Evolutionary conservation across 2,113 vertebrate genomes (phyloP).

Genomic region (Mobula hypostoma): DNA sequence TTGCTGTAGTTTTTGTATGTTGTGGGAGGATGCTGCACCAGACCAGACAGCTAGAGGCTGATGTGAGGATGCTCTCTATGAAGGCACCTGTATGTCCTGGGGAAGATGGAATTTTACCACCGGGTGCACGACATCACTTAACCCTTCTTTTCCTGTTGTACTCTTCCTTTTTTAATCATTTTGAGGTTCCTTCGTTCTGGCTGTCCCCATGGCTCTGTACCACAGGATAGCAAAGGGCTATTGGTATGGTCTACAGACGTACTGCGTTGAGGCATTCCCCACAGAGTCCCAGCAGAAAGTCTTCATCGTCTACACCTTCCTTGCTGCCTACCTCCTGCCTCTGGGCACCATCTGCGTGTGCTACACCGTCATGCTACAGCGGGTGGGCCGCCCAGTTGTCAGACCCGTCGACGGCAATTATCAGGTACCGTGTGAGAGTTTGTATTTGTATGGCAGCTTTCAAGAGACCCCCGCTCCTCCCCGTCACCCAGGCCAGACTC

Average conservation of each 20-base stretch:
- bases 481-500: no score
- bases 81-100: no score
- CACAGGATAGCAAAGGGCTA: conserved; percentile 44
- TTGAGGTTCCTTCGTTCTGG: conserved; percentile 46
- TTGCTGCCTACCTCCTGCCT: conserved; percentile 46
- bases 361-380: conserved; percentile 46
- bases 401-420: conserved; percentile 45
- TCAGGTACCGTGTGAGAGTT: conserved; percentile 39
- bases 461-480: no score
- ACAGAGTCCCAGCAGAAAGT: conserved; percentile 43
- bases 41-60: no score
- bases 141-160: no score
- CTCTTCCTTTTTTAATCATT: neutral
- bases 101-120: no score
- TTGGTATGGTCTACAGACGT: conserved; percentile 48
- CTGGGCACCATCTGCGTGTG: conserved; percentile 46
- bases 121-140: no score
- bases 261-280: conserved; percentile 44
- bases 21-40: no score
- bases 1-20: no score
- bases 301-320: conserved; percentile 46
- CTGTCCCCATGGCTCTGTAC: conserved; percentile 45
- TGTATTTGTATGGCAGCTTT: neutral
- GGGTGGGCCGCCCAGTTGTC: conserved; percentile 44
- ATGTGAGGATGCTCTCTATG: no score